phyloP scores from a whole-genome alignment of 2,113 vertebrate species.

The Hippoglossus stenolepis region DNA sequence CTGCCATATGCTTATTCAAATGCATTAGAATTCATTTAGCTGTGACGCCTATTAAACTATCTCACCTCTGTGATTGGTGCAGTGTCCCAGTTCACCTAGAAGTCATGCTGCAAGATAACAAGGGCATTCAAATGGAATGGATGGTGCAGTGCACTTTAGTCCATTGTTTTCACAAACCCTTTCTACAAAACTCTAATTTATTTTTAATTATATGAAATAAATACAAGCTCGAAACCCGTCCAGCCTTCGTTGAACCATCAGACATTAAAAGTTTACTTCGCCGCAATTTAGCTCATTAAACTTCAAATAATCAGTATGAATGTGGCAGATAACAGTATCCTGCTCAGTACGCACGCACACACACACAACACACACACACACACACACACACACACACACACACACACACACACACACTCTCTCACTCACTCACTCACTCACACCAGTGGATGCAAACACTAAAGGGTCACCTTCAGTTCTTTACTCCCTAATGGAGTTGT shows the following conservation, averaged over 20 bases:
- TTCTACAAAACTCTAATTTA: conserved; percentile 10
- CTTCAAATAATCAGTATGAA: conserved; percentile 20
- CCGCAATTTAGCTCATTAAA: conserved; percentile 37
- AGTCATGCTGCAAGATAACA: conserved; percentile 65
- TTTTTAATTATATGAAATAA: neutral
- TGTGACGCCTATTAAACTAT: conserved; percentile 58
- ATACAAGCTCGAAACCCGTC: conserved; percentile 8
- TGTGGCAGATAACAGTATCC: conserved; percentile 9
- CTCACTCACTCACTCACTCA: conserved; percentile 19
- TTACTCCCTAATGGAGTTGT: conserved; percentile 26
- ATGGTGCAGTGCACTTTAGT: neutral
- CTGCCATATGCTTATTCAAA: conserved; percentile 75
- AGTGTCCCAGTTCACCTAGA: conserved; percentile 69
- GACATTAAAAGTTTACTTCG: conserved; percentile 18
- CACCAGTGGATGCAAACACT: conserved; percentile 46
- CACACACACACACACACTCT: no score
- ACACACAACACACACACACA: no score
- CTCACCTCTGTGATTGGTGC: conserved; percentile 64
- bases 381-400: no score
- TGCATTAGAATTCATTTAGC: conserved; percentile 69
- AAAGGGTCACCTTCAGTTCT: conserved; percentile 57
- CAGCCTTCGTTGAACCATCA: conserved; percentile 13
- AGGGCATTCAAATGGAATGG: conserved; percentile 43
- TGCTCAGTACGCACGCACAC: conserved; percentile 1
- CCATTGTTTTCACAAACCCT: neutral